Percentiles rank a stretch among this genome's conserved stretches.
These are phyloP conservation scores for Drosophila conformis DNA, from an alignment of 2,888 invertebrate genomes.

Conservation along the genomic window DNA sequence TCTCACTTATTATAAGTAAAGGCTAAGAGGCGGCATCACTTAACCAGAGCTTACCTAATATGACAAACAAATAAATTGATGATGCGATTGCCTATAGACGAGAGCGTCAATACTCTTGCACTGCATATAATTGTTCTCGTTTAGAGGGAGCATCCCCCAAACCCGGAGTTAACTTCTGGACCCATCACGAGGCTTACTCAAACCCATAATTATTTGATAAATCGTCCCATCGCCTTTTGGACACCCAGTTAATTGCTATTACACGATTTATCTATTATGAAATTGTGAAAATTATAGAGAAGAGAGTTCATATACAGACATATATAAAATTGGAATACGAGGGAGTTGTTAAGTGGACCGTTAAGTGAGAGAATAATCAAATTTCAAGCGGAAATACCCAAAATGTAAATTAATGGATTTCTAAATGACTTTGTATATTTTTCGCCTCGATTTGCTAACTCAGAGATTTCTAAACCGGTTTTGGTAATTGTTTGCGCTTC, in stretches of 20 bases:
- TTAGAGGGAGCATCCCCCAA: slow-evolving; percentile 19
- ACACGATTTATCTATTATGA: slow-evolving; percentile 70
- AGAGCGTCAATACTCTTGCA: not conserved
- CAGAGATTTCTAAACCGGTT: slow-evolving; percentile 68
- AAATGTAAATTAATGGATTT: slow-evolving; percentile 77
- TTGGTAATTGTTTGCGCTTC: slow-evolving; percentile 53
- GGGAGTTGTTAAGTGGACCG: not conserved
- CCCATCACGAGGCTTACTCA: slow-evolving; percentile 22
- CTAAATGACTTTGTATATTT: slow-evolving; percentile 41
- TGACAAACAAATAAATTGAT: not conserved
- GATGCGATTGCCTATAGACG: not conserved
- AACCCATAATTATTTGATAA: slow-evolving; percentile 28
- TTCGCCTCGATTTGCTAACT: slow-evolving; percentile 32
- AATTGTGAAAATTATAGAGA: slow-evolving; percentile 47
- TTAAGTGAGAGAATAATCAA: slow-evolving; percentile 19
- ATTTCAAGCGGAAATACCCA: slow-evolving; percentile 65
- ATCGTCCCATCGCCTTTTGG: slow-evolving; percentile 11
- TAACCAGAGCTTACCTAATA: slow-evolving; percentile 25
- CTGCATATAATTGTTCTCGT: slow-evolving; percentile 10
- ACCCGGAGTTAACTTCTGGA: slow-evolving; percentile 33
- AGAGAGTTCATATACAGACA: not conserved
- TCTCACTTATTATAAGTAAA: slow-evolving; percentile 9
- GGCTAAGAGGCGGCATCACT: slow-evolving; percentile 4
- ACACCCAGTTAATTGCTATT: slow-evolving; percentile 53
- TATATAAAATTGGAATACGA: not conserved